Evolutionary conservation across 2,888 invertebrate species (phyloP).

Genomic region (Empis livida): DNA sequence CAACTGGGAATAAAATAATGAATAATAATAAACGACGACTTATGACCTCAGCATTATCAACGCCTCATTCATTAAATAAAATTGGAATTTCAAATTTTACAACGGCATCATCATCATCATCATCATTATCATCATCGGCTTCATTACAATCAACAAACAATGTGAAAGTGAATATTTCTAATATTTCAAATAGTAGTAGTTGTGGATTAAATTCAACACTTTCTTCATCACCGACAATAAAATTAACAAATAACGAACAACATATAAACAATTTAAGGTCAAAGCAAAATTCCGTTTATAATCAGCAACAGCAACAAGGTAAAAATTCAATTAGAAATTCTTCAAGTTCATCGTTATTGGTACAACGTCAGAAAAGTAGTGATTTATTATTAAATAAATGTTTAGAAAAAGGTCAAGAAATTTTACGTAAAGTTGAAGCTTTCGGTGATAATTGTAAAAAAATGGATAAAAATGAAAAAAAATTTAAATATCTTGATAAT

Average conservation of each 20-base stretch:
- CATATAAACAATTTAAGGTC: not conserved
- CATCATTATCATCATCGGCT: not conserved
- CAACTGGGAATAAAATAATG: no score
- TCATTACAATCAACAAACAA: not conserved
- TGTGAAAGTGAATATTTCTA: no score
- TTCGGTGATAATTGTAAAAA: slow-evolving; percentile 12
- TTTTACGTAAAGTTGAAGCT: slow-evolving; percentile 30
- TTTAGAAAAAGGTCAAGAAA: slow-evolving; percentile 32
- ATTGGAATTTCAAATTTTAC: slow-evolving; percentile 10
- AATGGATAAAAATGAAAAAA: not conserved
- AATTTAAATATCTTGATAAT: not conserved
- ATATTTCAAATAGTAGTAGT: no score
- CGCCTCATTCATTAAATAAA: slow-evolving; percentile 16
- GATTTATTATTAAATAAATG: slow-evolving; percentile 32
- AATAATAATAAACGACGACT: no score
- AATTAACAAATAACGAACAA: slow-evolving; percentile 1
- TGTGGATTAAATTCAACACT: no score
- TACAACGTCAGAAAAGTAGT: slow-evolving; percentile 9
- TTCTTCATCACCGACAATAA: not conserved
- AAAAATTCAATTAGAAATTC: not conserved
- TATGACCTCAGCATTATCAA: slow-evolving; percentile 13
- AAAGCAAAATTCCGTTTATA: not conserved
- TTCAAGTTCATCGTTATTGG: not conserved
- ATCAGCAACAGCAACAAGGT: not conserved
- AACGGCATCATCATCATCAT: not conserved